phyloP scores from a whole-genome alignment of 2,113 vertebrate species.

The Seriola quinqueradiata region DNA sequence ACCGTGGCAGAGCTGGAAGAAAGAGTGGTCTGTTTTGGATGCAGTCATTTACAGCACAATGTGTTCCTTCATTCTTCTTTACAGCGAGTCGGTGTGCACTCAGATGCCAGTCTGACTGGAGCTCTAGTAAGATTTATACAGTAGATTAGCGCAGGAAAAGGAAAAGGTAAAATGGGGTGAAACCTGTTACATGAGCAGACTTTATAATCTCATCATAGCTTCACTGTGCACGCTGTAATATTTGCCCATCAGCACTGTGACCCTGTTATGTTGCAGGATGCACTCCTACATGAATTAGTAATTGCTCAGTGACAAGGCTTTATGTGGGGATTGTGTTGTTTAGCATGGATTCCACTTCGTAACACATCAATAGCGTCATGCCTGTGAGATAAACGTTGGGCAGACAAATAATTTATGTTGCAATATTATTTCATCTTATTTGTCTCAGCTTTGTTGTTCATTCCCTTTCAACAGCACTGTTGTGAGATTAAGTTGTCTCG shows the following conservation, averaged over 20 bases:
- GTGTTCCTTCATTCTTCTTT: slow-evolving; percentile 22
- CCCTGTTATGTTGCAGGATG: not conserved
- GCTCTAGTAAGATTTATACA: slow-evolving; percentile 13
- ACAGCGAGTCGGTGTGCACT: not conserved
- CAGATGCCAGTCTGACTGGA: not conserved
- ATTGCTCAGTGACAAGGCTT: slow-evolving; percentile 13
- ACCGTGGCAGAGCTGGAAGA: not conserved
- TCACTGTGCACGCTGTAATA: slow-evolving; percentile 1
- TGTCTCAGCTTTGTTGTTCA: not conserved
- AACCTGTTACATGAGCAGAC: slow-evolving; percentile 21
- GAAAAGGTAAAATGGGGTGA: slow-evolving; percentile 19
- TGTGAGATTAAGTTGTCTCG: not conserved
- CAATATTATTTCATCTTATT: not conserved
- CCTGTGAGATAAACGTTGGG: not conserved
- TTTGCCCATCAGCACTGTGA: not conserved
- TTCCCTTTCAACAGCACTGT: not conserved
- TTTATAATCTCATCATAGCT: slow-evolving; percentile 30
- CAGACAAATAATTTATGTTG: slow-evolving; percentile 40
- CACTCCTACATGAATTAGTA: not conserved
- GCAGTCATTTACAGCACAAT: slow-evolving; percentile 37
- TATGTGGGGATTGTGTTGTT: slow-evolving; percentile 4
- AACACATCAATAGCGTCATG: slow-evolving; percentile 11
- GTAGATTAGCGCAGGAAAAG: slow-evolving; percentile 21
- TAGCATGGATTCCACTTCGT: slow-evolving; percentile 1
- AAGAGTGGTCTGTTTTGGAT: slow-evolving; percentile 17